Percentiles rank a stretch among this genome's conserved stretches.
Evolutionary conservation across 2,888 invertebrate genomes (phyloP).

Genomic region (Arge pagana): DNA sequence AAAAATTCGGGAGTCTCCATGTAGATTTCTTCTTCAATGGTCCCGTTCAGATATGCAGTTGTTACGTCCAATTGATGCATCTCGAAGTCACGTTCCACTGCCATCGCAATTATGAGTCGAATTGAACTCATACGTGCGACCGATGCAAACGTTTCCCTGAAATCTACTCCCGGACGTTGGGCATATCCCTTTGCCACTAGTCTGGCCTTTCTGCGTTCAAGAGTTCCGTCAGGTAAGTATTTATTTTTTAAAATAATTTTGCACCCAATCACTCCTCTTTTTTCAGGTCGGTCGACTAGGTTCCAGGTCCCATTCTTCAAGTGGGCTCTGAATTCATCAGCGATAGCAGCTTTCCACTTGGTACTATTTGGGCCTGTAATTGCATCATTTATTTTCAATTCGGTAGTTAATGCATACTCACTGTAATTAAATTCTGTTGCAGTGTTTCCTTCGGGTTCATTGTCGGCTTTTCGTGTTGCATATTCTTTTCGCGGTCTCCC

Average conservation of each 20-base stretch:
- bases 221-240: conserved; percentile 11
- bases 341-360: conserved; percentile 17
- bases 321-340: conserved; percentile 24
- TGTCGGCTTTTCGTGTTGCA: background rate
- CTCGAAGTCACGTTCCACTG: conserved; percentile 23
- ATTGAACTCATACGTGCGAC: conserved; percentile 23
- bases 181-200: conserved; percentile 26
- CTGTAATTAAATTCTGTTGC: background rate
- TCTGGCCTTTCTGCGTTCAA: conserved; percentile 25
- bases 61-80: conserved; percentile 31
- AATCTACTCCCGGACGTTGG: conserved; percentile 26
- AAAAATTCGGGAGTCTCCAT: conserved; percentile 27
- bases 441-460: background rate
- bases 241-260: conserved; percentile 24
- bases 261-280: conserved; percentile 16
- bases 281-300: conserved; percentile 20
- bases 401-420: background rate
- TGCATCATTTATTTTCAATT: background rate
- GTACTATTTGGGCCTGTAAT: background rate
- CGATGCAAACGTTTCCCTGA: conserved; percentile 25
- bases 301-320: conserved; percentile 30
- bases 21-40: conserved; percentile 27
- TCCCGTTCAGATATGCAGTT: conserved; percentile 32
- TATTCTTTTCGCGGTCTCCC: conserved; percentile 23
- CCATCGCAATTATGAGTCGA: conserved; percentile 24